Evolutionary conservation across 1,140 invertebrate species (phyloP), one percentile per base, ranked within the genome.

Genomic region (Brachystomella parvula): DNA sequence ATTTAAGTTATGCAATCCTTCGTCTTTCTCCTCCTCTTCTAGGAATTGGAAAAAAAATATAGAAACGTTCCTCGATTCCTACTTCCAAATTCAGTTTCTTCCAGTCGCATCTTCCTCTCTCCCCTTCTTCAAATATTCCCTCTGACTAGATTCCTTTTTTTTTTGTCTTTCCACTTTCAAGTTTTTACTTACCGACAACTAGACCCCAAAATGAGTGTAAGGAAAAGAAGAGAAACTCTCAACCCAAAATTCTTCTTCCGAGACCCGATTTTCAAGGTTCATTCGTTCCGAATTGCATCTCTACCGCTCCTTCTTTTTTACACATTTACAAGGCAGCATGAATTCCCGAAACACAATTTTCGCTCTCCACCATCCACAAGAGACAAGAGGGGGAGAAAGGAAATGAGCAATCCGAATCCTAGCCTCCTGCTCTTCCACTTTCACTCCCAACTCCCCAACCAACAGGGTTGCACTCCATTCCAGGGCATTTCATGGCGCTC

Each of bases 271-370:
- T 67, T 67, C 65, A 67, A 49, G 65, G 47, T 67, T 67, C 65
- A 67, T 67, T 67, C 65, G 65, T 17, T 67, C 49, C 24, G 59
- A 67, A 67, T 67, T 67, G 65, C 65, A 67, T 67, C 65, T n/a
- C n/a, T 58, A 67, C 63, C 65, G 62, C 60, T 63, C 26, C 21
- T 62, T 32, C 49, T 24, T 60, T 53, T 67, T 60, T 6, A 53
- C 49, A 44, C 49, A 53, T 53, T 53, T 24, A 39, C 53, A 62
- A 63, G 60, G 63, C 65, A 67, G 61, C 65, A 63, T 67, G 65
- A 60, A 67, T 67, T 67, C 65, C 65, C 65, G 32, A 67, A 67
- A 62, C 60, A 67, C 65, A 67, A 67, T 67, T 67, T 67, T 29
- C 49, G 47, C 44, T 63, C 17, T 21, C 24, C 21, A 19, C 49